A percentile compares a stretch with the other conserved stretches of the same genome.
These are phyloP conservation scores for Salmo trutta DNA, from an alignment of 2,797 vertebrate genomes.

Conservation along the genomic window DNA sequence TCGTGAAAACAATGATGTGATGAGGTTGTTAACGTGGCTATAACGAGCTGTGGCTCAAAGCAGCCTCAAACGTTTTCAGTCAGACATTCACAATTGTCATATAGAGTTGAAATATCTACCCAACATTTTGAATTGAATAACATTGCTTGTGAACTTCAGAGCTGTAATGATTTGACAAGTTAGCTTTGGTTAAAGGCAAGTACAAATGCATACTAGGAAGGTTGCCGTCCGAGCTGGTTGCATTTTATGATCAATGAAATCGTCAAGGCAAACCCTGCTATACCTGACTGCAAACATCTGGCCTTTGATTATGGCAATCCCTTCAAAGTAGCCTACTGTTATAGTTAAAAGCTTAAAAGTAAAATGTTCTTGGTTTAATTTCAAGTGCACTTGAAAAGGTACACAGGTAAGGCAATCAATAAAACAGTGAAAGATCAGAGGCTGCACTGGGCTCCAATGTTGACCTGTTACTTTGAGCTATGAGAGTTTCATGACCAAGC, in stretches of 20 bases:
- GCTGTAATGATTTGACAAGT: no score
- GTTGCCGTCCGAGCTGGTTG: background rate
- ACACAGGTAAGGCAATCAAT: background rate
- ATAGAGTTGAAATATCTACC: no score
- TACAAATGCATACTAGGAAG: background rate
- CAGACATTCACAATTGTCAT: no score
- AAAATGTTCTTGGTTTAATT: background rate
- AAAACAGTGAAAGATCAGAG: background rate
- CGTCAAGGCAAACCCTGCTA: no score
- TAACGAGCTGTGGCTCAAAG: no score
- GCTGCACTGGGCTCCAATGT: slow-evolving; percentile 32
- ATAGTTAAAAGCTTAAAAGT: background rate
- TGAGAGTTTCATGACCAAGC: slow-evolving; percentile 40
- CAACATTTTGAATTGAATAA: no score
- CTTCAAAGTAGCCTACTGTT: background rate
- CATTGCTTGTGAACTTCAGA: no score
- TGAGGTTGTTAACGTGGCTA: no score
- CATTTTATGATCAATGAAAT: background rate
- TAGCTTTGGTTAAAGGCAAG: no score
- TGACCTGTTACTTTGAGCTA: slow-evolving; percentile 22
- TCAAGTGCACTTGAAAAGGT: no score
- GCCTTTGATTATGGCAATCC: background rate
- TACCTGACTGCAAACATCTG: background rate
- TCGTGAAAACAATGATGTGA: no score
- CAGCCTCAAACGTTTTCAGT: no score